Conservation (phyloP, 2,797 vertebrate species). For the Chrysocyon brachyurus region DNA sequence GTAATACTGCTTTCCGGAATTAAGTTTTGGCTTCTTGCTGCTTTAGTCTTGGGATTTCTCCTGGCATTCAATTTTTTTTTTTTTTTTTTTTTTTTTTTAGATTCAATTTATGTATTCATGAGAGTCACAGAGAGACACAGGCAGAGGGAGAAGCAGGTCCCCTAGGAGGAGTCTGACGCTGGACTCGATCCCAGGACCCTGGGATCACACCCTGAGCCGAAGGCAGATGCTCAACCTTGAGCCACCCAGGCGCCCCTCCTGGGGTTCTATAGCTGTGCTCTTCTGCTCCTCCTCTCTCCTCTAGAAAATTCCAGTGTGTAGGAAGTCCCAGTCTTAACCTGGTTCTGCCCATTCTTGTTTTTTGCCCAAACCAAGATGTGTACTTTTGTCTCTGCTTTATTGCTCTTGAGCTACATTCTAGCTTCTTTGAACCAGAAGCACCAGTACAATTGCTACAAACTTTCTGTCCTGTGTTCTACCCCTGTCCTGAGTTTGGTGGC, state of each 20-base stretch:
- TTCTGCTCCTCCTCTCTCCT: background rate
- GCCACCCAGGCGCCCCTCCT: background rate
- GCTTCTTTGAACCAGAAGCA: background rate
- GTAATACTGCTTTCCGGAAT: background rate
- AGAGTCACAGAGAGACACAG: too few species aligned
- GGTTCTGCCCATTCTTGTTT: background rate
- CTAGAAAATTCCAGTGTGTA: background rate
- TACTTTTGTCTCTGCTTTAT: background rate
- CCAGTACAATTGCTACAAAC: background rate
- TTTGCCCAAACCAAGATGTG: background rate
- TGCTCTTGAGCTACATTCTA: background rate
- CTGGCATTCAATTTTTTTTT: background rate
- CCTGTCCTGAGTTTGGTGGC: background rate
- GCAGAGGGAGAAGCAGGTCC: too few species aligned
- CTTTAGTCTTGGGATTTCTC: background rate
- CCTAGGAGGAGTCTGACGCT: too few species aligned
- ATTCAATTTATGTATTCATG: too few species aligned
- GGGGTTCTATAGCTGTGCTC: background rate
- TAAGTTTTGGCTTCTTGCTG: background rate
- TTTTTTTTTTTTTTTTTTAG: too few species aligned
- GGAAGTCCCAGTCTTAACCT: background rate
- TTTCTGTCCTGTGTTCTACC: background rate
- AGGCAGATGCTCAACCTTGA: too few species aligned
- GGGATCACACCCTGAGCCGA: too few species aligned
- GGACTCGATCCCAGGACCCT: too few species aligned